Base-by-base conservation (phyloP, 2,113 vertebrate species). In the Ceuthmochares aereus region DNA sequence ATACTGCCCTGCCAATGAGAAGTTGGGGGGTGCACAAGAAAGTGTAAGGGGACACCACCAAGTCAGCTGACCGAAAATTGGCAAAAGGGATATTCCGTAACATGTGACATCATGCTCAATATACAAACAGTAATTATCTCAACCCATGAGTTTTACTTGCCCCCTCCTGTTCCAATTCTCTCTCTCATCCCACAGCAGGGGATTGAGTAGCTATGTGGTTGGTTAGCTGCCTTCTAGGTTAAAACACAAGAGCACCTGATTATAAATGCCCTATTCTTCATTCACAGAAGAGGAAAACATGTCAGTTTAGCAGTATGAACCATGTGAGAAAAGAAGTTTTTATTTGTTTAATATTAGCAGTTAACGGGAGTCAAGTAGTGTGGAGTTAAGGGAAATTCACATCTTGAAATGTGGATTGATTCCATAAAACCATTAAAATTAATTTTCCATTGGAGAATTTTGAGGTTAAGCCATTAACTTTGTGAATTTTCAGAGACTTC, bases 391-490 rank as follows among this genome's bases (percentile, higher is more conserved):
- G 89, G 69, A 91, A 97, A 89, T 83, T 93, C 72, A 73, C 45
- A 6, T 81, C 49, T 83, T 76, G 20, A 95, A 97, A 94, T 72
- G 52, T 88, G 82, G 20, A 93, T 78, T 91, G 93, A 96, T 82
- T 76, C 76, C 93, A 69, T 84, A 97, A 97, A 97, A 91, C 74
- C 87, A 95, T 97, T 97, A 97, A 89, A 96, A 96, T 90, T 78
- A 95, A 96, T 98, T 96, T 97, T 96, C 75, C 97, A 72, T 64
- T 76, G 64, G 97, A 97, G 98, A 98, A 96, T 96, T 97, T 47
- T 72, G 90, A 97, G 93, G 96, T 96, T 98, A 97, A 96, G 81
- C 85, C 95, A 97, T 97, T 97, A 97, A 97, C 96, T 97, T 95
- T 94, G 94, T 95, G 96, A 96, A 96, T 98, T 97, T 97, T 84